Conservation (phyloP, 2,113 vertebrate species). For the Macquaria ambigua region DNA sequence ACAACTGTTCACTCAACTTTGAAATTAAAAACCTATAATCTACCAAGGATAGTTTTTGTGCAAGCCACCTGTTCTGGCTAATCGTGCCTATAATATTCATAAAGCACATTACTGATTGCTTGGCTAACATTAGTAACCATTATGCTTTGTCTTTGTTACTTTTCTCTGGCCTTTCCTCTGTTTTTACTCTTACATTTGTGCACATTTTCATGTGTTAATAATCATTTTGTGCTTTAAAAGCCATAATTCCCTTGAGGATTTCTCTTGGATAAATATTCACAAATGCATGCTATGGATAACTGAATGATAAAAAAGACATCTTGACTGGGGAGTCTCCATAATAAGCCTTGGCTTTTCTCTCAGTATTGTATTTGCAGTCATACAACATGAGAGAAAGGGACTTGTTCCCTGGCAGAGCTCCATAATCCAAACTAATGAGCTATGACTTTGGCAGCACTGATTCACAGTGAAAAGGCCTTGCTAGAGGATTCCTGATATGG, state of each 20-base stretch:
- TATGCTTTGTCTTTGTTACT: background rate
- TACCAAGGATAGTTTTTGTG: constrained; percentile 9
- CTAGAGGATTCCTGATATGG: constrained; percentile 42
- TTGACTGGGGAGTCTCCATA: background rate
- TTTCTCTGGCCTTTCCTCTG: background rate
- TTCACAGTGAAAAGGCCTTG: constrained; percentile 33
- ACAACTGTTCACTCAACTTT: constrained; percentile 55
- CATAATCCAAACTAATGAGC: constrained; percentile 69
- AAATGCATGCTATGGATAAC: background rate
- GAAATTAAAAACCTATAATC: constrained; percentile 53
- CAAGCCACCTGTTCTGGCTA: constrained; percentile 35
- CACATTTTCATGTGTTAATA: background rate
- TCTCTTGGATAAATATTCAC: constrained; percentile 6
- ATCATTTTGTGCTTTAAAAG: constrained; percentile 11
- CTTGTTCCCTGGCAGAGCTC: constrained; percentile 35
- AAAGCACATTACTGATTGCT: background rate
- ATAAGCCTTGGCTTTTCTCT: constrained; percentile 4
- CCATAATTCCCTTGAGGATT: background rate
- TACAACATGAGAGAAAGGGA: constrained; percentile 43
- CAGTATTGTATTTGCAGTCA: constrained; percentile 36
- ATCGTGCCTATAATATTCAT: constrained; percentile 10
- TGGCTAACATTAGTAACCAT: background rate
- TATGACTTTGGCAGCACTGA: constrained; percentile 52
- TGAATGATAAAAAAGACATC: constrained; percentile 18
- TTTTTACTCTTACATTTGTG: constrained; percentile 3